These are phyloP conservation scores for Eueides isabella DNA, from an alignment of 1,140 invertebrate species.

Conservation along the genomic window DNA sequence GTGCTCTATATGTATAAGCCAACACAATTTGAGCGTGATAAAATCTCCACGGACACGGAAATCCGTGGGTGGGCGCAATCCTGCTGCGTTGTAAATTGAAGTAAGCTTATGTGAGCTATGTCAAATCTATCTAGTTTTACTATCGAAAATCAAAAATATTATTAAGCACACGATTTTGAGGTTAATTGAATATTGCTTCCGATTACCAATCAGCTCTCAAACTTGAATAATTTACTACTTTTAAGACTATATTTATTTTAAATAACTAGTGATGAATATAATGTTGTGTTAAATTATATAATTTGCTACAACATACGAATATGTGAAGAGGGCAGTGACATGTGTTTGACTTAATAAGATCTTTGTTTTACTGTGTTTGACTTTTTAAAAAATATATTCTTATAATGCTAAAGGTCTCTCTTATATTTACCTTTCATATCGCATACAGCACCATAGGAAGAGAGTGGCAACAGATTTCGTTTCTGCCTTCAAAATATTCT, in stretches of 20 bases:
- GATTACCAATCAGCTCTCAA: neutral
- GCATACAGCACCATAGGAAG: too few relatives aligned
- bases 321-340: too few relatives aligned
- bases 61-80: constrained; percentile 24
- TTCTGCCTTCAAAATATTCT: too few relatives aligned
- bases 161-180: constrained; percentile 18
- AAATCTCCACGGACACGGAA: constrained; percentile 12
- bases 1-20: neutral
- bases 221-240: neutral
- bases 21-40: neutral
- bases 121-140: neutral
- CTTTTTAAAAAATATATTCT: too few relatives aligned
- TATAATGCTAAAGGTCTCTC: too few relatives aligned
- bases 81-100: constrained; percentile 32
- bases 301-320: too few relatives aligned
- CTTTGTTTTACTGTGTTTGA: too few relatives aligned
- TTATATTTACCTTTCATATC: too few relatives aligned
- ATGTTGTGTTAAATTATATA: too few relatives aligned
- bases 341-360: too few relatives aligned
- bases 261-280: neutral
- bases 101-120: neutral
- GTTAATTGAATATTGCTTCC: neutral
- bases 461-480: too few relatives aligned
- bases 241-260: neutral
- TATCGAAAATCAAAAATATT: constrained; percentile 2